Conservation (phyloP, 2,797 vertebrate species). For the Leptoclinus maculatus region DNA sequence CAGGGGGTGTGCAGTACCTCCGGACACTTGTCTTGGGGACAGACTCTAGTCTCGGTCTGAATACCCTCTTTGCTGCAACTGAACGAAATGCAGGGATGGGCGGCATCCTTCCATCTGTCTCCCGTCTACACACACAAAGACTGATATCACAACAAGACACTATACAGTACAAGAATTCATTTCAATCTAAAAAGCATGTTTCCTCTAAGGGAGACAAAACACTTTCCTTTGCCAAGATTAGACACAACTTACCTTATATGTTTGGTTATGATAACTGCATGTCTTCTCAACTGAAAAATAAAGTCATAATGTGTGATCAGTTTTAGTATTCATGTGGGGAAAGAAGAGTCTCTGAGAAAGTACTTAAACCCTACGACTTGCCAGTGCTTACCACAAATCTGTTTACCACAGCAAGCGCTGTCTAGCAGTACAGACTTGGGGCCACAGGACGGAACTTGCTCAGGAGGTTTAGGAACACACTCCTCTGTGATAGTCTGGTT, state of each 20-base stretch:
- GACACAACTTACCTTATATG: conserved; percentile 64
- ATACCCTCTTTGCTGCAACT: conserved; percentile 67
- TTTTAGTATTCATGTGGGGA: neutral
- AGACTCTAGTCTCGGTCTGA: conserved; percentile 60
- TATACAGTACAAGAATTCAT: neutral
- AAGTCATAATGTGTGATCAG: neutral
- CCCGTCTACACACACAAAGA: conserved; percentile 68
- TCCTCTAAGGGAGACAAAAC: neutral
- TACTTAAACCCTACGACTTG: neutral
- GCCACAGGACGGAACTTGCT: conserved; percentile 32
- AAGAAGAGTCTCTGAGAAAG: neutral
- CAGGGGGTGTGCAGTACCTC: conserved; percentile 55
- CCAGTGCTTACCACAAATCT: conserved; percentile 69
- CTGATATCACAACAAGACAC: neutral
- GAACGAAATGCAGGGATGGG: conserved; percentile 66
- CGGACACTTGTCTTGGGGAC: conserved; percentile 61
- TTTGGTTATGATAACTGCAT: conserved; percentile 66
- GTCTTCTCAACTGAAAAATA: conserved; percentile 76
- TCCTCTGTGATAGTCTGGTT: conserved; percentile 69
- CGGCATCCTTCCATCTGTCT: conserved; percentile 69
- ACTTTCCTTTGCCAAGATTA: neutral
- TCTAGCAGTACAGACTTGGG: conserved; percentile 36
- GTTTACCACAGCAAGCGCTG: conserved; percentile 62
- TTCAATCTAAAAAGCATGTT: neutral
- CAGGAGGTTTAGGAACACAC: conserved; percentile 46